Percentiles rank a stretch among this genome's conserved stretches.
Conservation (phyloP, 2,797 vertebrate genomes). For the Sebastes vulpes region DNA sequence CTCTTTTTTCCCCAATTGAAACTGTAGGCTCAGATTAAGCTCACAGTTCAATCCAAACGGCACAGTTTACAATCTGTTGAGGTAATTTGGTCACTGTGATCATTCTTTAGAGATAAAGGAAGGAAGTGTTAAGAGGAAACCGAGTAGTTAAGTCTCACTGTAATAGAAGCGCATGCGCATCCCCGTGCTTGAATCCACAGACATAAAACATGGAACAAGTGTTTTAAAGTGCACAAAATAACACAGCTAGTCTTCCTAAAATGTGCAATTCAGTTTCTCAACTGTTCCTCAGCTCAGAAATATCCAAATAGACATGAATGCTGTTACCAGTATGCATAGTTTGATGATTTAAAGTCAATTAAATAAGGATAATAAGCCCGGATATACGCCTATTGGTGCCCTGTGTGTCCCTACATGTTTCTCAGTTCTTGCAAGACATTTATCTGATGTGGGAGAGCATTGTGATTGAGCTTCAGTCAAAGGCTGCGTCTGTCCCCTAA, state of each 20-base stretch:
- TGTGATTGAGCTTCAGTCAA: not conserved
- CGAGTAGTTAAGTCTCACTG: slow-evolving; percentile 2
- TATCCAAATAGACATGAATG: not conserved
- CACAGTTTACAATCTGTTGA: slow-evolving; percentile 70
- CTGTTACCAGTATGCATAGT: not conserved
- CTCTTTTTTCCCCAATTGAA: slow-evolving; percentile 64
- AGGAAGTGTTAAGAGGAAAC: not conserved
- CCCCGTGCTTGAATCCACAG: not conserved
- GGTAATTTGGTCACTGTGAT: slow-evolving; percentile 66
- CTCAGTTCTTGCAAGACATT: not conserved
- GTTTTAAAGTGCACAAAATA: not conserved
- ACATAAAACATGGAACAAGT: not conserved
- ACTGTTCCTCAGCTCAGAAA: not conserved
- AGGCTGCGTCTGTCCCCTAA: not conserved
- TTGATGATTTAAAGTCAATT: not conserved
- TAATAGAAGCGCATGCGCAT: not conserved
- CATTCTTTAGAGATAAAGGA: slow-evolving; percentile 30
- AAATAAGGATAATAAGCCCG: not conserved
- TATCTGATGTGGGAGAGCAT: not conserved
- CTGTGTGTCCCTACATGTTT: not conserved
- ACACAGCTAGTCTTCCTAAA: not conserved
- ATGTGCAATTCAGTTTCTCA: not conserved
- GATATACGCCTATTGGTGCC: not conserved
- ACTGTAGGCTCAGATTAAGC: slow-evolving; percentile 69
- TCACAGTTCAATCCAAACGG: slow-evolving; percentile 54